These are phyloP conservation scores for Melanogrammus aeglefinus DNA, from an alignment of 2,797 vertebrate species.

Conservation along the genomic window DNA sequence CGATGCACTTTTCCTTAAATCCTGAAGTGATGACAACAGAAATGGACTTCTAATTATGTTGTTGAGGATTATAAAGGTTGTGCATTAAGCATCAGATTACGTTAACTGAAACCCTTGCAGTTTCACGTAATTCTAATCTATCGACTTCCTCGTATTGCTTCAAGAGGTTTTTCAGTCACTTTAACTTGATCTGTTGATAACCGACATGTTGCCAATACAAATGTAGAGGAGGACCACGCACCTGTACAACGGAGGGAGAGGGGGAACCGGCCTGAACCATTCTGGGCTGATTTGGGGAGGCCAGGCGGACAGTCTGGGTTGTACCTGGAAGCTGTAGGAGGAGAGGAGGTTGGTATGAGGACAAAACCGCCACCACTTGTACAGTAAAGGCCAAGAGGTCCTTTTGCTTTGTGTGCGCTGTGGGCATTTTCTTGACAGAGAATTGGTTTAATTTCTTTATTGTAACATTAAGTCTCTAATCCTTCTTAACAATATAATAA, in stretches of 20 bases:
- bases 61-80: not conserved
- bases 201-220: not conserved
- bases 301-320: slow-evolving; percentile 61
- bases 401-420: not conserved
- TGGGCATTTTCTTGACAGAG: not conserved
- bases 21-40: not conserved
- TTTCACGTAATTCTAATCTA: not conserved
- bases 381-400: not conserved
- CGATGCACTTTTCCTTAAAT: not conserved
- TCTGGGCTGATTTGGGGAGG: slow-evolving; percentile 55
- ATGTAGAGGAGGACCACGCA: slow-evolving; percentile 19
- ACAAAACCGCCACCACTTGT: not conserved
- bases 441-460: not conserved
- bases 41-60: not conserved
- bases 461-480: not conserved
- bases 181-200: not conserved
- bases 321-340: slow-evolving; percentile 45
- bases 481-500: not conserved
- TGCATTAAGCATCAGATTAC: not conserved
- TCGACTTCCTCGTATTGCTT: not conserved
- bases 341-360: not conserved
- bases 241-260: slow-evolving; percentile 53
- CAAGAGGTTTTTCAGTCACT: not conserved
- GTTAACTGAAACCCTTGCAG: not conserved
- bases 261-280: slow-evolving; percentile 56